phyloP scores from a whole-genome alignment of 2,888 invertebrate species.

The Odontocerum albicorne region DNA sequence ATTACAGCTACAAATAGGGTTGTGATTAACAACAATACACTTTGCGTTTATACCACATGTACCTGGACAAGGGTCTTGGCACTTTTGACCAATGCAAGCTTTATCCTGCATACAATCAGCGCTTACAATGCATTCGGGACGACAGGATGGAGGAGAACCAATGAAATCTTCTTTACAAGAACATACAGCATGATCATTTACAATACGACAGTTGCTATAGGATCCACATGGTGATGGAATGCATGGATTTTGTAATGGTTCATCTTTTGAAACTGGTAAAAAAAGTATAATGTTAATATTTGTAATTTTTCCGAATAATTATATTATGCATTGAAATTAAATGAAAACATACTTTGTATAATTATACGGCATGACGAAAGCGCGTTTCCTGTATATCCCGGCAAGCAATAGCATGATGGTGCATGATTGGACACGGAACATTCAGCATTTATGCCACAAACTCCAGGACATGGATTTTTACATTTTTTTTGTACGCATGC shows the following conservation, averaged over 20 bases:
- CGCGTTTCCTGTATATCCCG: slow-evolving; percentile 79
- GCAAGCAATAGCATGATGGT: slow-evolving; percentile 73
- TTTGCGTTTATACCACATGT: slow-evolving; percentile 82
- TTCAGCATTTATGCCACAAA: slow-evolving; percentile 81
- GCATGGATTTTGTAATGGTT: slow-evolving; percentile 56
- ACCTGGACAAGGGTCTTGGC: slow-evolving; percentile 79
- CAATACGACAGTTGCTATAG: slow-evolving; percentile 74
- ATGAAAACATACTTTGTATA: slow-evolving; percentile 42
- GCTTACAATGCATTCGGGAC: slow-evolving; percentile 81
- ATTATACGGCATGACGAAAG: slow-evolving; percentile 70
- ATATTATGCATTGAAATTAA: not conserved
- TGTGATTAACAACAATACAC: slow-evolving; percentile 83
- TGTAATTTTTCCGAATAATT: too few relatives aligned
- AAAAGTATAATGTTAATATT: slow-evolving; percentile 14
- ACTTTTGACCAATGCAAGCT: slow-evolving; percentile 79
- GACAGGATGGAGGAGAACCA: slow-evolving; percentile 76
- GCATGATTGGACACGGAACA: slow-evolving; percentile 83
- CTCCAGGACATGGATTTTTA: slow-evolving; percentile 78
- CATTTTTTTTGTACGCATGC: slow-evolving; percentile 85
- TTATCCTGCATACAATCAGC: slow-evolving; percentile 80
- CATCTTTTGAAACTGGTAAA: slow-evolving; percentile 48
- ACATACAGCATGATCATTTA: slow-evolving; percentile 76
- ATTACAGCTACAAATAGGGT: slow-evolving; percentile 81
- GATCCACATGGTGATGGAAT: slow-evolving; percentile 75
- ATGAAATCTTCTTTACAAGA: slow-evolving; percentile 77